Base-by-base conservation (phyloP, 2,888 invertebrate species). In the Aphodius granarius region DNA sequence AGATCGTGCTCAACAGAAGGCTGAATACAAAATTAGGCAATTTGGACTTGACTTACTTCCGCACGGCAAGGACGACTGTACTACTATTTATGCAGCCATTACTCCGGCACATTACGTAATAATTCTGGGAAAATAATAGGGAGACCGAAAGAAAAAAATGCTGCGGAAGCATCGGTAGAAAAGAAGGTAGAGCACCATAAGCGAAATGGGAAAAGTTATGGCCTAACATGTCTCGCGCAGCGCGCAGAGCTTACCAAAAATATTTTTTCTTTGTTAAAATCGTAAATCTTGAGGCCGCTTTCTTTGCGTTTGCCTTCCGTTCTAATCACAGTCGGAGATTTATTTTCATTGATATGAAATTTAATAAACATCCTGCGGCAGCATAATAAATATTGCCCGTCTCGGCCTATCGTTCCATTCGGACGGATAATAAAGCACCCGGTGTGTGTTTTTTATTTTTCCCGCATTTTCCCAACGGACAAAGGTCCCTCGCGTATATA, bases 11-110 rank as follows among this genome's bases (percentile, higher is more conserved):
- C 20, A 20, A n/a, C 68, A 22, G 68, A 68, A 68, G 15, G n/a
- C 20, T 68, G 68, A 68, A 68, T 68, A 68, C 22, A 20, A 68
- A 68, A 68, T 68, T 68, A 68, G 22, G 68, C 68, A 68, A 68
- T 68, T 68, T 22, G 20, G 22, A 68, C 68, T 19, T 43, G 43
- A n/a, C 68, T 68, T 68, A 21, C 20, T 68, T 68, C 68, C n/a
- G 68, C 20, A 43, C n/a, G 9, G 68, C 68, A 68, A 68, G n/a
- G n/a, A n/a, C 68, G 68, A 22, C 68, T 68, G 21, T 68, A 68
- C 68, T 9, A 68, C 68, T 21, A 68, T 68, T 68, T 68, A 68
- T 68, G 22, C 68, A 22, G 19, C 68, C 68, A 68, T 68, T 68
- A 68, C 68, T 22, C 68, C 5, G 20, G 68, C 68, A 22, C 68